Conservation (phyloP, 1,140 invertebrate species). For the Apis florea region DNA sequence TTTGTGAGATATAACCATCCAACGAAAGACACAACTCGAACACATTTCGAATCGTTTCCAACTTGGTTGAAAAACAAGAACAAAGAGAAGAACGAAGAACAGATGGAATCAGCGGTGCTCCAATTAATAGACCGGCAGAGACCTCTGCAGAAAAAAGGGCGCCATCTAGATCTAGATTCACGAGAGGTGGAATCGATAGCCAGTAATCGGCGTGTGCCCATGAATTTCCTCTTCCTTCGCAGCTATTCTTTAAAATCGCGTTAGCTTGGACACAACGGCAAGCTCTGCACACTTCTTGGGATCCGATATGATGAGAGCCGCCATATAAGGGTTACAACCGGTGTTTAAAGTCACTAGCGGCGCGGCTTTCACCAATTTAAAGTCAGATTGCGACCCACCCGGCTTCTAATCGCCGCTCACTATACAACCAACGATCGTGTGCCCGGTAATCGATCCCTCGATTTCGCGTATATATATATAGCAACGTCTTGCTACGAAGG, state of each 20-base stretch:
- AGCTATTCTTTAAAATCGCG: conserved; percentile 21
- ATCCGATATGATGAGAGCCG: conserved; percentile 50
- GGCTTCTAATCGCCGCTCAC: conserved; percentile 59
- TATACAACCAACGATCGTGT: conserved; percentile 27
- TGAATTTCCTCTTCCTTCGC: background rate
- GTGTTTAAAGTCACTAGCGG: conserved; percentile 57
- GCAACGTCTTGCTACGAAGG: background rate
- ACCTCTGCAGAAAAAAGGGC: background rate
- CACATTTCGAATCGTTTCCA: no score
- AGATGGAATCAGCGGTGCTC: background rate
- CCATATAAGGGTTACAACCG: conserved; percentile 54
- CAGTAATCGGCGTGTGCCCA: conserved; percentile 12
- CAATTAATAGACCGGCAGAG: conserved; percentile 11
- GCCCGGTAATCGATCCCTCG: conserved; percentile 50
- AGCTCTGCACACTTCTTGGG: background rate
- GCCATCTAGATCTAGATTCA: conserved; percentile 16
- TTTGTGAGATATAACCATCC: no score
- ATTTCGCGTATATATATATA: conserved; percentile 13
- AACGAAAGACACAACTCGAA: no score
- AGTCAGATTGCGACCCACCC: conserved; percentile 63
- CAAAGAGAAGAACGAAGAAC: background rate
- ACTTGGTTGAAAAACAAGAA: background rate
- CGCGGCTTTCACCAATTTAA: conserved; percentile 70
- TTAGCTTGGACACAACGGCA: background rate
- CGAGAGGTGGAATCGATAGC: background rate